phyloP scores from a whole-genome alignment of 1,140 invertebrate species.

The Papilio helenus region DNA sequence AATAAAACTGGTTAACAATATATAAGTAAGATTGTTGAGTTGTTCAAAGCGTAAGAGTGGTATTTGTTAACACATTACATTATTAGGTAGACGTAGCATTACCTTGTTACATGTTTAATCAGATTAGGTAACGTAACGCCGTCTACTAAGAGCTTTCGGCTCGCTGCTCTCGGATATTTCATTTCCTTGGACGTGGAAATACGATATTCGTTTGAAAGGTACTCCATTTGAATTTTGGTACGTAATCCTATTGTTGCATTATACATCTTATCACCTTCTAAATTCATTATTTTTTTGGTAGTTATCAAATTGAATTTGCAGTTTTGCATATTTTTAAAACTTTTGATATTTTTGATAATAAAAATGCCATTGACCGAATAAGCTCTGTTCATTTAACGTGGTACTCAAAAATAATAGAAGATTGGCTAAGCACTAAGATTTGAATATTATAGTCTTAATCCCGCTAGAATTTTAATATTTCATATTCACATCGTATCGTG shows the following conservation, averaged over 20 bases:
- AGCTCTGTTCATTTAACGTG: not conserved
- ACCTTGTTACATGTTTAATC: conserved; percentile 13
- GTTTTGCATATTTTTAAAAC: not conserved
- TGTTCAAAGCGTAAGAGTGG: too few species aligned
- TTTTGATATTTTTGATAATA: not conserved
- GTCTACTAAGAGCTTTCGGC: not conserved
- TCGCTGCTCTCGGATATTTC: conserved; percentile 6
- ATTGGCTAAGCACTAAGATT: not conserved
- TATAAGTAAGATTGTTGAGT: too few species aligned
- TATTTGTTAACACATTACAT: not conserved
- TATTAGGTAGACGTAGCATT: not conserved
- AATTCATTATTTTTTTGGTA: not conserved
- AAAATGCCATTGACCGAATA: not conserved
- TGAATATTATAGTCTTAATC: not conserved
- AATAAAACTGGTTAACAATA: too few species aligned
- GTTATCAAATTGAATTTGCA: not conserved
- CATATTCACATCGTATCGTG: not conserved
- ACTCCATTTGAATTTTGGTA: not conserved
- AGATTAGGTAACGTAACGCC: not conserved
- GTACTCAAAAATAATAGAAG: not conserved
- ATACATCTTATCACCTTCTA: not conserved
- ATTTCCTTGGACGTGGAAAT: conserved; percentile 1
- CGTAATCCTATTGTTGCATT: not conserved
- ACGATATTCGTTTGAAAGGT: not conserved
- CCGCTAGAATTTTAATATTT: not conserved